A percentile compares a stretch with the other conserved stretches of the same genome.
These are phyloP conservation scores for Battus philenor DNA, from an alignment of 1,140 invertebrate genomes.

Conservation along the genomic window DNA sequence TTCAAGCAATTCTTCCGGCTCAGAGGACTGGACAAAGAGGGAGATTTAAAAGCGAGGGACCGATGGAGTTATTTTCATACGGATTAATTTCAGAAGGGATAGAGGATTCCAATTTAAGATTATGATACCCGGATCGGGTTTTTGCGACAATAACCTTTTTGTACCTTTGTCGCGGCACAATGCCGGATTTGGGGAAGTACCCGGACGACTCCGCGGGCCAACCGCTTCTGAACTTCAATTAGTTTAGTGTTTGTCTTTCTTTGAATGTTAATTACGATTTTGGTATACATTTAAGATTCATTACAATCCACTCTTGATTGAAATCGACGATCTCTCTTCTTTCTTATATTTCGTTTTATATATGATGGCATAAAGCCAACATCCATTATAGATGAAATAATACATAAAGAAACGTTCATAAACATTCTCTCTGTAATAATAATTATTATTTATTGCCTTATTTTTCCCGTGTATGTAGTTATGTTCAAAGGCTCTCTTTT, in stretches of 20 bases:
- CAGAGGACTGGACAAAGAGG: slow-evolving; percentile 4
- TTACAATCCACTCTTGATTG: no score
- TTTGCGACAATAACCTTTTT: slow-evolving; percentile 11
- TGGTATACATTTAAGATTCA: no score
- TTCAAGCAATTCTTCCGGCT: slow-evolving; percentile 5
- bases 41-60: neutral
- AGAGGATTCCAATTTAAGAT: slow-evolving; percentile 11
- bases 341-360: no score
- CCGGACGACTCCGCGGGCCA: neutral
- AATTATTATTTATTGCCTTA: no score
- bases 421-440: no score
- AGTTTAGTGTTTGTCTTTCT: slow-evolving; percentile 1
- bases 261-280: no score
- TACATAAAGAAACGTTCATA: no score
- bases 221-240: neutral
- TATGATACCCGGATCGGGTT: slow-evolving; percentile 2
- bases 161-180: neutral
- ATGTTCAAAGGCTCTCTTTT: no score
- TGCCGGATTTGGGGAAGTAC: neutral
- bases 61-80: slow-evolving; percentile 10
- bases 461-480: no score
- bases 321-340: no score
- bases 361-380: no score
- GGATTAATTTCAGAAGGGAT: slow-evolving; percentile 13
- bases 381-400: no score